Evolutionary conservation across 2,113 vertebrate genomes (phyloP), one percentile per base, ranked within the genome.

Genomic region (Genyomyrus donnyi): DNA sequence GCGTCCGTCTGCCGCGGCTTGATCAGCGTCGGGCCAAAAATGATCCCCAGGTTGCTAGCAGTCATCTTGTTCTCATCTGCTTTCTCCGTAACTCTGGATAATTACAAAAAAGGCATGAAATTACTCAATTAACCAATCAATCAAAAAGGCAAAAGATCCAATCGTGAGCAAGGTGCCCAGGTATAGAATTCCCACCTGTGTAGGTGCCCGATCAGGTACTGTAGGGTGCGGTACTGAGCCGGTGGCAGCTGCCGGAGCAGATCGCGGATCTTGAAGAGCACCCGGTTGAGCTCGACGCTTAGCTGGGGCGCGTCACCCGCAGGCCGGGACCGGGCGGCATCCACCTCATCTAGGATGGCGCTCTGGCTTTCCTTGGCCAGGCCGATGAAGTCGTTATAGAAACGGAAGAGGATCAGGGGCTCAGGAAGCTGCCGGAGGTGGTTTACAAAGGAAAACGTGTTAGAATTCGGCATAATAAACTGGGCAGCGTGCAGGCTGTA

Each of bases 1-100:
- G 98, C 97, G 9, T 98, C 96, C 0, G 96, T 96, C 92, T 98
- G 97, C 62, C 97, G 95, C 0, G 97, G 97, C 90, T 97, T 98
- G 62, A 99, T 95, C 89, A 99, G 96, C 0, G 97, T 99, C 58
- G 98, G 98, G 50, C 98, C 98, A 91, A 99, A 99, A 95, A 99
- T 99, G 56, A 99, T 97, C 2, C 98, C 98, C 91, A 99, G 96
- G 92, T 99, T 99, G 92, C 97, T 98, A 15, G 98, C 97, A 0
- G 97, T 98, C 98, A 99, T 99, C 94, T 99, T 99, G 93, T 99
- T 99, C 95, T 99, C 98, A 91, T 98, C 97, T 0, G 95, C 96
- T 77, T 98, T 96, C 89, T 98, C 96, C 0, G 96, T 95, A 53
- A 99, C 98, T 93, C 98, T 99, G 94, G 8, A 35, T 87, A 8